Percentiles rank a stretch among this genome's conserved stretches.
Evolutionary conservation across 2,888 invertebrate genomes (phyloP).

Genomic region (Lingula anatina): DNA sequence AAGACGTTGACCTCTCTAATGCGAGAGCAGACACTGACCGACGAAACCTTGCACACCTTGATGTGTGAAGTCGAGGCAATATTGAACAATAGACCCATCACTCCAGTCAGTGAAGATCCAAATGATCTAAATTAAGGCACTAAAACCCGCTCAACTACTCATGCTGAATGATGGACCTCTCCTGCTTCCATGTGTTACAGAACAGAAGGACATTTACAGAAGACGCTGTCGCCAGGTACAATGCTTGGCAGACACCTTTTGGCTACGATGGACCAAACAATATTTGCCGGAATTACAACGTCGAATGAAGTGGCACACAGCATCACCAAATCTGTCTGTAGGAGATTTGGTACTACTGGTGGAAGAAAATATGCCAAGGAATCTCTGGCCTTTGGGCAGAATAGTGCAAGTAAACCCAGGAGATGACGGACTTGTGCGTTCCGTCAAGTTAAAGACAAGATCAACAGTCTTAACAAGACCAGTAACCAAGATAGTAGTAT

Average conservation of each 20-base stretch:
- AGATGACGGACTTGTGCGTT: background rate
- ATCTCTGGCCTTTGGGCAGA: conserved; percentile 1
- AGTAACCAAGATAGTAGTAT: background rate
- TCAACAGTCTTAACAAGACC: background rate
- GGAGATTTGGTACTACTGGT: conserved; percentile 2
- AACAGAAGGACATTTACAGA: background rate
- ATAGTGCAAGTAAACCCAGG: background rate
- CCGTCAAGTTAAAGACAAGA: background rate
- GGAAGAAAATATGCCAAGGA: background rate
- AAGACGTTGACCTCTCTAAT: background rate
- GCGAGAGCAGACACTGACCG: background rate
- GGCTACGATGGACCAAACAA: conserved; percentile 2
- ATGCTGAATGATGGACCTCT: background rate
- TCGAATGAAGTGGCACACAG: background rate
- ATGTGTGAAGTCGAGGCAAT: background rate
- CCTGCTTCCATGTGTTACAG: background rate
- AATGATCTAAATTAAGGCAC: conserved; percentile 16
- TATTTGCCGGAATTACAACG: background rate
- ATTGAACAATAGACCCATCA: conserved; percentile 1
- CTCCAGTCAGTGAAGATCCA: conserved; percentile 5
- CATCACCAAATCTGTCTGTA: background rate
- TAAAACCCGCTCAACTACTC: conserved; percentile 30
- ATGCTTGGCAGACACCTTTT: background rate
- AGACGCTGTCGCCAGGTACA: background rate
- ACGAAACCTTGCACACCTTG: background rate